Base-by-base conservation (phyloP, 2,797 vertebrate species). In the Acanthiza pusilla region DNA sequence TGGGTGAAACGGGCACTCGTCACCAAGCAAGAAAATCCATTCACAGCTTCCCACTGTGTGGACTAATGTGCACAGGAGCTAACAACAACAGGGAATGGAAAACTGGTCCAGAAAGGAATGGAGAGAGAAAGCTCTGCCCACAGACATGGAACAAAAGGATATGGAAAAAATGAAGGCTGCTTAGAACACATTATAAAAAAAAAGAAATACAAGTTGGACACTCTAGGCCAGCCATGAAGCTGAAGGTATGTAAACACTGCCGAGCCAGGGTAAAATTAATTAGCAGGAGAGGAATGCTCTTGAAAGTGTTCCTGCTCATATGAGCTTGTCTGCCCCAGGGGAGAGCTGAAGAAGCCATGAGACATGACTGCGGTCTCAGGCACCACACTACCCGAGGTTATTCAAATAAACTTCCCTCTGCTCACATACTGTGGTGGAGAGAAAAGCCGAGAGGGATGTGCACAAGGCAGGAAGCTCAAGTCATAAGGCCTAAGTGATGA, bases 191-290 rank as follows among this genome's bases (percentile, higher is more conserved):
- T 42, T 85, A 63, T 29, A 29, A 86, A 81, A 94, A 93, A 92
- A 38, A 62, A n/a, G 70, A 81, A 88, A 73, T 70, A 42, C 40
- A 80, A 92, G 70, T 36, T 62, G 40, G 43, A 74, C 72, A 81
- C 76, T 76, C 61, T 53, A 84, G 75, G 78, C 79, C 84, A 90
- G 90, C 55, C 85, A 60, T 15, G 36, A 74, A 94, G 50, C 58
- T 50, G 38, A 85, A 95, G 77, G 66, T 74, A 96, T 94, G 89
- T 93, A 97, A 97, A 96, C 83, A 91, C 34, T 95, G 89, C 57
- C 6, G 1, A 89, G 74, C 61, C 71, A 85, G 60, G 55, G 75
- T 85, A 88, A 82, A 93, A 76, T 29, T 51, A 96, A 92, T 86
- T 85, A 90, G 62, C 30, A 63, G 81, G 29, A 86, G 76, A 88